Base-by-base conservation (phyloP, 37 sponge, comb jelly and placozoan genomes). In the Ephydatia muelleri region DNA sequence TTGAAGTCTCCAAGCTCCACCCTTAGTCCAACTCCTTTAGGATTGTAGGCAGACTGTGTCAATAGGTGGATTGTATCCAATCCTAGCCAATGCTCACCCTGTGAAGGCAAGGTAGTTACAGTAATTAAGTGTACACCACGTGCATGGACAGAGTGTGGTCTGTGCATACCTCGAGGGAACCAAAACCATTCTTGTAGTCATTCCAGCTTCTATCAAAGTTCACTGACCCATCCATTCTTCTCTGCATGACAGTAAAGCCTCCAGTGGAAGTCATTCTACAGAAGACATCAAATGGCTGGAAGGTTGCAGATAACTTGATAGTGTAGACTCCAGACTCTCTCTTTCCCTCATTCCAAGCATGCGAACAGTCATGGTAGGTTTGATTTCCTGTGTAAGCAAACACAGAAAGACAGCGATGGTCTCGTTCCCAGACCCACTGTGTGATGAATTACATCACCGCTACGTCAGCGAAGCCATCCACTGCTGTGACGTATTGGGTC, bases 201-300 rank as follows among this genome's bases (percentile, higher is more conserved):
- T 11, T 57, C 57, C 57, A 57, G 16, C 1, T 57, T 21, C 57
- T 57, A 57, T 57, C 57, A 57, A 57, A 57, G 57, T 57, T 57
- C 57, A 57, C 57, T 57, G 57, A 57, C 19, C 57, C 57, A 57
- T 57, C 57, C 31, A 76, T 35, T 27, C 77, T 76, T 43, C 77
- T 76, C 32, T 76, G 77, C 23, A 76, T 40, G 31, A 76, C 77
- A 76, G 77, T 76, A 38, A 38, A 76, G 23, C 77, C 77, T 40
- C 77, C 77, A 37, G 39, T 43, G 19, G 34, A n/a, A 38, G 77
- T 76, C 77, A 57, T 57, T 57, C 57, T 57, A 57, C 57, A 57
- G 57, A 57, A 57, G 57, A 57, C 57, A 57, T 57, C 57, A 57
- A 57, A 57, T 57, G 57, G 57, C 16, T 57, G 57, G 9, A 21